Base-by-base conservation (phyloP, 2,797 vertebrate genomes). In the Pteropus rufus region DNA sequence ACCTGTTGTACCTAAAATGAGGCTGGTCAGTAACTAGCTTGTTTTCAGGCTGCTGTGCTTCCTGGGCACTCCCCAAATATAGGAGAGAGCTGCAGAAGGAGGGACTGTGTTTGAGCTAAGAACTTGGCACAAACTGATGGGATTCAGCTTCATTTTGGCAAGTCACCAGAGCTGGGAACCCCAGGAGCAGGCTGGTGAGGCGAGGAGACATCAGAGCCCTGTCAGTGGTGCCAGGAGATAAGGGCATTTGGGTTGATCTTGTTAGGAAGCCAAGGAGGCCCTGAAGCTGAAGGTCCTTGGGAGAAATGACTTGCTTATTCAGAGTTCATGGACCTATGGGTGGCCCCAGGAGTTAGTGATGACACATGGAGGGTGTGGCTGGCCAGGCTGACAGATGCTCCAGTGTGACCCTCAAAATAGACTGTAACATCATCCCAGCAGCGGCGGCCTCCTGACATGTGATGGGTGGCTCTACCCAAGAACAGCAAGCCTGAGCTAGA, bases 341-440 rank as follows among this genome's bases (percentile, higher is more conserved):
- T 97, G 89, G 96, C 94, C 75, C 90, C 26, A 19, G 75, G 89
- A 95, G 72, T 96, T 93, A 56, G 86, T 93, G 96, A 96, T 97
- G 97, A 97, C 91, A 96, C 96, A 96, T 92, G 52, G 83, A 96
- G 95, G 97, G 97, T 97, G 94, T 97, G 97, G 89, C 82, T 96
- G 75, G 69, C 89, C 46, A 81, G 94, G 96, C 91, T 89, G 58
- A 97, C 96, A 97, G 89, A 98, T 98, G 96, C 94, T 97, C 76
- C 83, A 97, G 44, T 95, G 87, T 97, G 96, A 96, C 97, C 97
- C 97, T 97, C 95, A 98, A 97, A 98, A 98, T 98, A 98, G 97
- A 97, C 77, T 97, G 91, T 97, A 97, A 98, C 94, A 97, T 97
- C 97, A 98, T 97, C 97, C 79, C 60, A 83, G 92, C 12, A 3